Conservation (phyloP, 2,113 vertebrate genomes). For the Holacanthus passer region DNA sequence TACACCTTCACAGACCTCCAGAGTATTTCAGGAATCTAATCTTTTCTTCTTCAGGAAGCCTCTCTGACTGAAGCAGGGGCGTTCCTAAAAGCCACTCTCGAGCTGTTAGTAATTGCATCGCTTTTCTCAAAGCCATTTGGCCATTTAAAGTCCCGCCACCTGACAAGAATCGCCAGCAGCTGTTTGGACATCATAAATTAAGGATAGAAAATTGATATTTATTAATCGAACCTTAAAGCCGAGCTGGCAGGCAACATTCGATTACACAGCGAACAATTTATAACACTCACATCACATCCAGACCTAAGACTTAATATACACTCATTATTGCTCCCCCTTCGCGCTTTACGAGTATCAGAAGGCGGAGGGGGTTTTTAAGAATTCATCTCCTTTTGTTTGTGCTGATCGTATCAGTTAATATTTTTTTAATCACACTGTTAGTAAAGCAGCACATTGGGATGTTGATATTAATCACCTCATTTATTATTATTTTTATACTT, state of each 20-base stretch:
- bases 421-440: conserved; percentile 1
- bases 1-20: neutral
- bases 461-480: conserved; percentile 40
- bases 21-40: conserved; percentile 41
- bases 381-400: conserved; percentile 34
- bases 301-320: conserved; percentile 1
- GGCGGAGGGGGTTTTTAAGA: conserved; percentile 12
- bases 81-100: conserved; percentile 45
- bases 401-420: conserved; percentile 21
- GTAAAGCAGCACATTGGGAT: conserved; percentile 34
- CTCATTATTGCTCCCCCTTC: conserved; percentile 13
- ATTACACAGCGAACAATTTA: conserved; percentile 32
- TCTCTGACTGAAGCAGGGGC: conserved; percentile 3
- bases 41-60: conserved; percentile 1
- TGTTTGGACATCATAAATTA: conserved; percentile 50
- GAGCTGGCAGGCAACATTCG: conserved; percentile 40
- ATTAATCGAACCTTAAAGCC: conserved; percentile 34
- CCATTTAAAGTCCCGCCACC: conserved; percentile 11
- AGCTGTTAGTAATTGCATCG: conserved; percentile 40
- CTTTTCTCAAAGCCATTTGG: conserved; percentile 35
- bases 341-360: conserved; percentile 8
- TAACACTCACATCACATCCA: conserved; percentile 23
- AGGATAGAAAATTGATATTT: conserved; percentile 36
- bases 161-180: conserved; percentile 36
- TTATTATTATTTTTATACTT: conserved; percentile 23